Evolutionary conservation across 2,113 vertebrate genomes (phyloP).

Genomic region (Gymnorhina tibicen): DNA sequence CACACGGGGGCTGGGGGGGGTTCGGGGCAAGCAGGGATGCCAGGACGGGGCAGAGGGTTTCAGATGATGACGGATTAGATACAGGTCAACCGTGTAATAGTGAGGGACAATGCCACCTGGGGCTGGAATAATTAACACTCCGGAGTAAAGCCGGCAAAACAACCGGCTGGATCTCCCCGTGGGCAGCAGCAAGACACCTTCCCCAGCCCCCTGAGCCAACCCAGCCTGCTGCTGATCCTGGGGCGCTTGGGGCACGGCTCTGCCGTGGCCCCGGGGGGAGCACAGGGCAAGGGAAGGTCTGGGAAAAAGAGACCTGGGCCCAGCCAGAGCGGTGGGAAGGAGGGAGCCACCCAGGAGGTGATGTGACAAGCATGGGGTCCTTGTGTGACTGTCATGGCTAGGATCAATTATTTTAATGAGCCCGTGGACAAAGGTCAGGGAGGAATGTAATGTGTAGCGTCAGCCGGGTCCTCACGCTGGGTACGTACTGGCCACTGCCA

Average conservation of each 20-base stretch:
- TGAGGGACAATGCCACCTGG: constrained; percentile 56
- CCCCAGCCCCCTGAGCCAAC: not conserved
- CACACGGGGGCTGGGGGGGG: fast-evolving
- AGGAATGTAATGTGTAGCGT: not conserved
- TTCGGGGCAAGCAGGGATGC: not conserved
- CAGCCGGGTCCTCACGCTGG: not conserved
- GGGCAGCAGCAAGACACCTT: not conserved
- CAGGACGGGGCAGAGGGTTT: constrained; percentile 16
- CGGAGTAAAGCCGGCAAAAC: constrained; percentile 9
- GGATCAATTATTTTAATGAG: constrained; percentile 51
- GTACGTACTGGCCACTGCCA: not conserved
- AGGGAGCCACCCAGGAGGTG: not conserved
- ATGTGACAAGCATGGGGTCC: not conserved
- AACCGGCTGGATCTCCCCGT: not conserved
- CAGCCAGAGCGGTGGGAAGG: not conserved
- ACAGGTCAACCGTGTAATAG: constrained; percentile 51
- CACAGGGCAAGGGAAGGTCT: not conserved
- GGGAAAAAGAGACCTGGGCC: not conserved
- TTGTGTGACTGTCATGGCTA: constrained; percentile 4
- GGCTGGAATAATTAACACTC: constrained; percentile 56
- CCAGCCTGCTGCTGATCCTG: not conserved
- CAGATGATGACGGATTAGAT: constrained; percentile 47
- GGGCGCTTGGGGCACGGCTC: not conserved
- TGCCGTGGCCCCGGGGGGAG: fast-evolving
- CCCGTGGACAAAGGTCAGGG: constrained; percentile 7